Evolutionary conservation across 2,113 vertebrate genomes (phyloP), one percentile per base, ranked within the genome.

Genomic region (Hoplias malabaricus): DNA sequence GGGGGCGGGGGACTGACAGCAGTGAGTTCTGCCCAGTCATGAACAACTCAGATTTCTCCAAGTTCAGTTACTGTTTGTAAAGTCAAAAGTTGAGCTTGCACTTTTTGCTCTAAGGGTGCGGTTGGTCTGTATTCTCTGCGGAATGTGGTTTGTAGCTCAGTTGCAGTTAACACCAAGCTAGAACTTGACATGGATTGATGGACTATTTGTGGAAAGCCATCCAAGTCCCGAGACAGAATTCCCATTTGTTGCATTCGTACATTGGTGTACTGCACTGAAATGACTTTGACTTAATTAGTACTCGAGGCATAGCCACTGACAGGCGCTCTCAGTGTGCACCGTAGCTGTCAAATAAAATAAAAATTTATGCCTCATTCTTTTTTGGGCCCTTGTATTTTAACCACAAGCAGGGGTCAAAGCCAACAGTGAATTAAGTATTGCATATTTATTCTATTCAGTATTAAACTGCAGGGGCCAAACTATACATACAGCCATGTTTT

Each of bases 331-430:
- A 73, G 31, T 46, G 29, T 10, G 36, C 23, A 72, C 36, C 38
- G 70, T 8, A 62, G 65, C 59, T 71, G 68, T 78, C 68, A 63
- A 63, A 78, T 62, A 71, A 53, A 31, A 69, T 70, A 36, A 70
- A 72, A 59, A 34, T 53, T 72, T 57, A 57, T 23, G 59, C 2
- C 38, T 43, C 27, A n/a, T 10, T 43, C 56, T 9, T 27, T 69
- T n/a, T 27, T 25, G 54, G 25, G 29, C 9, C 54, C 27, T 1
- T 29, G 54, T 10, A 10, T n/a, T 53, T 1, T 53, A 23, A 57
- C 54, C 54, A 57, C 23, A 25, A 29, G 25, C 9, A 29, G 54
- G 54, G 23, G 27, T 57, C 9, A 29, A 57, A 57, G 54, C 12
- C 25, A 57, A 14, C 9, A 25, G 27, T 57, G 25, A 57, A 29